Conservation (phyloP, 1,140 invertebrate species). For the Heliconius eleuchia region DNA sequence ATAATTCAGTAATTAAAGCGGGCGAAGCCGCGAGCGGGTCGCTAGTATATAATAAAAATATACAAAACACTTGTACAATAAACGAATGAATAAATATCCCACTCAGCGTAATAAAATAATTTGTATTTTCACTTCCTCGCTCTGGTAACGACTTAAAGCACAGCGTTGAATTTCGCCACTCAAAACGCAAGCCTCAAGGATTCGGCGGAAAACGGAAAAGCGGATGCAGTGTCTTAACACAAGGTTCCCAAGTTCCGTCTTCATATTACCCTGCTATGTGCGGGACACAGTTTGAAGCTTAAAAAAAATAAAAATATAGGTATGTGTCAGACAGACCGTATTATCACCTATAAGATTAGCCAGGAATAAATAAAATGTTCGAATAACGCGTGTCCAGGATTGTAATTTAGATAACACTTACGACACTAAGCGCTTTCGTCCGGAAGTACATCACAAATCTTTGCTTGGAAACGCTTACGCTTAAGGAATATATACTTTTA, state of each 20-base stretch:
- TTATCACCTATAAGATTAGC: background rate
- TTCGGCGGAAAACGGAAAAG: background rate
- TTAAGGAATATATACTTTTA: conserved; percentile 22
- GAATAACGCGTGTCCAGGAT: conserved; percentile 12
- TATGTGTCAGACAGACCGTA: background rate
- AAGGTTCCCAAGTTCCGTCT: background rate
- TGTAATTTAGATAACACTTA: conserved; percentile 14
- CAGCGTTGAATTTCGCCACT: background rate
- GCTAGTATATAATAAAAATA: too few relatives aligned
- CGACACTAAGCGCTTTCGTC: conserved; percentile 18
- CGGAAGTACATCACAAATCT: conserved; percentile 28
- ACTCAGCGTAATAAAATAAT: too few relatives aligned
- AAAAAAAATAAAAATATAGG: background rate
- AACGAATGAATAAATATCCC: too few relatives aligned
- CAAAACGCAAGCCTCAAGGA: background rate
- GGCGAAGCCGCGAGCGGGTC: too few relatives aligned
- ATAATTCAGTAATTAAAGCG: too few relatives aligned
- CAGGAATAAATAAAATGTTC: background rate
- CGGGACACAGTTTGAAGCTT: background rate
- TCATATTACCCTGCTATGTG: background rate
- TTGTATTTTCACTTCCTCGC: too few relatives aligned
- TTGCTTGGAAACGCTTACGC: conserved; percentile 16
- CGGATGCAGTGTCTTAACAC: background rate
- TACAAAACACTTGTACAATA: too few relatives aligned
- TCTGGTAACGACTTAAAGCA: too few relatives aligned